These are phyloP conservation scores for Oceanodroma tethys DNA, from an alignment of 2,113 vertebrate species.

Conservation along the genomic window DNA sequence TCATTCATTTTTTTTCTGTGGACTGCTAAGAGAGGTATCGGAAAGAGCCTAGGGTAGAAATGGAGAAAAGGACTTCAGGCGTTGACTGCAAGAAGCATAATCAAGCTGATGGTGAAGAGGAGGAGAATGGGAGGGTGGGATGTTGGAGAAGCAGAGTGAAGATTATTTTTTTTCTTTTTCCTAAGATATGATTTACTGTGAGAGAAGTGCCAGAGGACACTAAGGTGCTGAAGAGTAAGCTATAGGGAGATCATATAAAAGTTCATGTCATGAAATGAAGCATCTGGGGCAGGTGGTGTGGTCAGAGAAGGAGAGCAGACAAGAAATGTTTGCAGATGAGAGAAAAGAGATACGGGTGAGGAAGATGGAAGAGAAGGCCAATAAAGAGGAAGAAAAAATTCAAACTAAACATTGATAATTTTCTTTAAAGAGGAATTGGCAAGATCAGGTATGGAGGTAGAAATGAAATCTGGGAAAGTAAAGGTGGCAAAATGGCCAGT, in stretches of 20 bases:
- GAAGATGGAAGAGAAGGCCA: not conserved
- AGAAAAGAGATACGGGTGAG: not conserved
- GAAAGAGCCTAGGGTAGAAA: not conserved
- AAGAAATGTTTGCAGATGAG: not conserved
- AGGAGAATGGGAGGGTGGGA: rapidly evolving
- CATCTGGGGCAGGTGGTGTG: not conserved
- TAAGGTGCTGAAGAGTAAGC: not conserved
- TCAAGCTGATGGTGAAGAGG: not conserved
- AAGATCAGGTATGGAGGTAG: not conserved
- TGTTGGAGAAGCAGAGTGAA: not conserved
- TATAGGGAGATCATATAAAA: not conserved
- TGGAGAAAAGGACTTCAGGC: not conserved
- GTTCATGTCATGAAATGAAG: not conserved
- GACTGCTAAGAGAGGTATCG: not conserved
- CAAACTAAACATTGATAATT: not conserved
- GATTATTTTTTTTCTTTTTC: not conserved
- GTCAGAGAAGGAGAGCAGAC: not conserved
- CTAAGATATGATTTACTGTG: not conserved
- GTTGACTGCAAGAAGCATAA: not conserved
- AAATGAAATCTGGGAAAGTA: not conserved
- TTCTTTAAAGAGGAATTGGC: not conserved
- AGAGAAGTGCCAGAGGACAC: not conserved
- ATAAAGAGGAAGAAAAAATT: not conserved
- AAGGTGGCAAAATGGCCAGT: not conserved
- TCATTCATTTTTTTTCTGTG: not conserved